Evolutionary conservation across 2,888 invertebrate species (phyloP).

Genomic region (Sepiola atlantica): DNA sequence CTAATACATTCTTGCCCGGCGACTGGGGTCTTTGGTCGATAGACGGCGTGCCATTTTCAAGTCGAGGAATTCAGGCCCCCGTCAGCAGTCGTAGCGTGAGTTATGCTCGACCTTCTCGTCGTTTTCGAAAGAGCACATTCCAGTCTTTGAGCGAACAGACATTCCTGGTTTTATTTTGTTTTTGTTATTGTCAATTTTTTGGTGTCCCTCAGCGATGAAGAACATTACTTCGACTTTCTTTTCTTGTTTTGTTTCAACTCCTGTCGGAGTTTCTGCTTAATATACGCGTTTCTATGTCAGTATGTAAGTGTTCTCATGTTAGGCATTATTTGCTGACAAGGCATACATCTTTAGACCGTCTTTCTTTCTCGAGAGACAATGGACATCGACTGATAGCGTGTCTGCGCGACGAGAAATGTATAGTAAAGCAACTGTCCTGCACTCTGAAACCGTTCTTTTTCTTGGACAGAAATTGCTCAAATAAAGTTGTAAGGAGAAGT

Average conservation of each 20-base stretch:
- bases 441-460: too few species aligned
- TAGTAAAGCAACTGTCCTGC: too few species aligned
- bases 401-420: too few species aligned
- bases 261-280: background rate
- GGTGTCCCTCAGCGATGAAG: background rate
- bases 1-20: background rate
- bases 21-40: conserved; percentile 32
- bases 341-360: background rate
- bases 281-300: background rate
- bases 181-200: background rate
- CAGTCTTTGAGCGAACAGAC: background rate
- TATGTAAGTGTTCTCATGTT: background rate
- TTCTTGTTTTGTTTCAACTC: background rate
- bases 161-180: background rate
- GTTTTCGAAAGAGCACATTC: background rate
- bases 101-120: background rate
- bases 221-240: background rate
- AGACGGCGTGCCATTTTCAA: conserved; percentile 37
- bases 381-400: too few species aligned
- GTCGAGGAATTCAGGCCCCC: background rate
- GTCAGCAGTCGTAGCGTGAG: background rate
- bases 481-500: too few species aligned
- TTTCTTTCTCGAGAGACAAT: too few species aligned
- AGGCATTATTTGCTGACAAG: background rate
- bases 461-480: too few species aligned